Evolutionary conservation across 2,888 invertebrate species (phyloP), one percentile per base, ranked within the genome.

Genomic region (Acanthosoma haemorrhoidale): DNA sequence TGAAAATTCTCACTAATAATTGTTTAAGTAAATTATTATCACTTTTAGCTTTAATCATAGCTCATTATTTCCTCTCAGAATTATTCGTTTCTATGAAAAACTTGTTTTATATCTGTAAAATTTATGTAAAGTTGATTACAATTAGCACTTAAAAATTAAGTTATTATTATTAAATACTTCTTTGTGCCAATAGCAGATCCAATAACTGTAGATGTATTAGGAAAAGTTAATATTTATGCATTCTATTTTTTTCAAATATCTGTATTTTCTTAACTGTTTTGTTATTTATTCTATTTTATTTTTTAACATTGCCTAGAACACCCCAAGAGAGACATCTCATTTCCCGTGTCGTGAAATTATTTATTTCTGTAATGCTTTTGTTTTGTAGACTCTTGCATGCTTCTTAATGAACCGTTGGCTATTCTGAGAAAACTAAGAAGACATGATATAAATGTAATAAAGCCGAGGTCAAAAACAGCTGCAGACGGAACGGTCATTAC

Each of bases 401-500:
- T 43, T 43, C 69, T 71, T 59, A 69, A 69, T 68, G 71, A 71
- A 34, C 21, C 36, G 58, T 34, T 34, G 68, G 68, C 58, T 39
- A 59, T 36, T 58, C 67, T 68, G 67, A 73, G 71, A 73, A 71
- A 70, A 59, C 32, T 68, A 32, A 67, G 73, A 71, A 61, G 39
- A 16, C 43, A 69, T 21, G 61, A 58, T 18, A 59, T 41, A 25
- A 32, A 34, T 11, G 31, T 67, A 32, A 71, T 79, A 36, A 67
- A 70, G 58, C 73, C 73, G 68, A 71, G 71, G 41, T 63, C 63
- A 8, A 85, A 90, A 74, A 85, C 87, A 77, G 90, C 91, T 70
- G 88, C 91, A 31, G 92, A 92, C 82, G 92, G 92, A 76, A 92
- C 92, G 73, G 87, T 88, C 79, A 87, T 92, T 79, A 90, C 89